These are phyloP conservation scores for Scaeva pyrastri DNA, from an alignment of 2,888 invertebrate genomes.

Conservation along the genomic window DNA sequence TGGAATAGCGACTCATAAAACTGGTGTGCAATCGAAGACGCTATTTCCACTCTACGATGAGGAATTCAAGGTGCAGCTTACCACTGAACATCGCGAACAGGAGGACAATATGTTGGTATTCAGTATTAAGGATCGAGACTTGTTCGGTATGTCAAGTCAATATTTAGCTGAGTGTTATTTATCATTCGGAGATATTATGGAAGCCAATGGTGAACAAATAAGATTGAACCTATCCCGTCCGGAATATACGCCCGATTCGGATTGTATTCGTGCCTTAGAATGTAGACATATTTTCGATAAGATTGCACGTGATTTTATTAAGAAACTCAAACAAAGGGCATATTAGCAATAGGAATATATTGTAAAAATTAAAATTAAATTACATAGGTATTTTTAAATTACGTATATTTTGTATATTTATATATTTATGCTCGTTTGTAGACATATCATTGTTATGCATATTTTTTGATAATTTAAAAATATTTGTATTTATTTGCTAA, in stretches of 20 bases:
- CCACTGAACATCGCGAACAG: slow-evolving; percentile 88
- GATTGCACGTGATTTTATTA: slow-evolving; percentile 94
- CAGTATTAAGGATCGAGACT: slow-evolving; percentile 97
- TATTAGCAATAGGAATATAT: slow-evolving; percentile 46
- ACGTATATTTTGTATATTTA: not conserved
- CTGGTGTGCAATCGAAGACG: slow-evolving; percentile 96
- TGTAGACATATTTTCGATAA: slow-evolving; percentile 92
- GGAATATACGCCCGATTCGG: slow-evolving; percentile 86
- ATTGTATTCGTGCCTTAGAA: slow-evolving; percentile 88
- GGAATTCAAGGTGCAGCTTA: slow-evolving; percentile 95
- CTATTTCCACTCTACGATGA: slow-evolving; percentile 98
- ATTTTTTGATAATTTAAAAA: not conserved
- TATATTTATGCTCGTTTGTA: not conserved
- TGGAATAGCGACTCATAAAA: slow-evolving; percentile 91
- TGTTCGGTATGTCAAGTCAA: slow-evolving; percentile 95
- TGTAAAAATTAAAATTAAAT: too few species aligned
- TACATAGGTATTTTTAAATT: too few species aligned
- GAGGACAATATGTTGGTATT: slow-evolving; percentile 92
- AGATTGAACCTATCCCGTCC: slow-evolving; percentile 90
- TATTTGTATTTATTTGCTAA: not conserved
- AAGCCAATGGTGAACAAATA: slow-evolving; percentile 88
- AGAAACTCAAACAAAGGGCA: slow-evolving; percentile 89
- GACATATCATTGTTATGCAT: slow-evolving; percentile 8
- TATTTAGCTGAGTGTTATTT: slow-evolving; percentile 98
- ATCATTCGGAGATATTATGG: slow-evolving; percentile 90